These are phyloP conservation scores for Catonia carolina DNA, from an alignment of 2,888 invertebrate genomes.

Conservation along the genomic window DNA sequence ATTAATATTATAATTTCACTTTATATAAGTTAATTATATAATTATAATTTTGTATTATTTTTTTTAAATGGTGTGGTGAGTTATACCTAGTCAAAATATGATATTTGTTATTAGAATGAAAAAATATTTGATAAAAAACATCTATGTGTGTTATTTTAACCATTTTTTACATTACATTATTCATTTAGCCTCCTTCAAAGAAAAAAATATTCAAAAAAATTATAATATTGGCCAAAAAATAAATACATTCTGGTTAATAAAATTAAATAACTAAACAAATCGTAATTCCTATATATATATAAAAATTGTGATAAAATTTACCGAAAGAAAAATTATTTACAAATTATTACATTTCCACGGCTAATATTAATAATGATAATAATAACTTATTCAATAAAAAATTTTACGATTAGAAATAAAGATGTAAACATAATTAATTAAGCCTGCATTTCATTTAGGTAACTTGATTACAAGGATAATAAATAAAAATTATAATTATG, in stretches of 20 bases:
- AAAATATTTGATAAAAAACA: conserved; percentile 4
- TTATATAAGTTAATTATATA: conserved; percentile 5
- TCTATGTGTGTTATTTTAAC: conserved; percentile 26
- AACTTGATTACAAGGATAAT: not conserved
- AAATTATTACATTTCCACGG: no score
- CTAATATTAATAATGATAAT: no score
- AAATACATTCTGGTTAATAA: no score
- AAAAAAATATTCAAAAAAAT: not conserved
- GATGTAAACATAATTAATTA: no score
- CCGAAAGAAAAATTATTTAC: no score
- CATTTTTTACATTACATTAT: no score
- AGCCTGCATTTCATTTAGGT: conserved; percentile 31
- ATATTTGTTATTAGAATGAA: conserved; percentile 25
- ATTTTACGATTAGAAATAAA: no score
- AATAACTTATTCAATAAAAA: no score
- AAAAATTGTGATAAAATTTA: no score
- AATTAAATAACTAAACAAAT: no score
- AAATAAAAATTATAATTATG: conserved; percentile 1
- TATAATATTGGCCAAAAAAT: conserved; percentile 3
- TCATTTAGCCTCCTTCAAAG: no score
- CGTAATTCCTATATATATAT: no score
- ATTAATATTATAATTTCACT: conserved; percentile 23
- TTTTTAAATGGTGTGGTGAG: conserved; percentile 35
- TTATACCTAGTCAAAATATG: conserved; percentile 36
- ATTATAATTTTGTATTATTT: conserved; percentile 12